Evolutionary conservation across 2,797 vertebrate species (phyloP).

Genomic region (Peromyscus melanophrys): DNA sequence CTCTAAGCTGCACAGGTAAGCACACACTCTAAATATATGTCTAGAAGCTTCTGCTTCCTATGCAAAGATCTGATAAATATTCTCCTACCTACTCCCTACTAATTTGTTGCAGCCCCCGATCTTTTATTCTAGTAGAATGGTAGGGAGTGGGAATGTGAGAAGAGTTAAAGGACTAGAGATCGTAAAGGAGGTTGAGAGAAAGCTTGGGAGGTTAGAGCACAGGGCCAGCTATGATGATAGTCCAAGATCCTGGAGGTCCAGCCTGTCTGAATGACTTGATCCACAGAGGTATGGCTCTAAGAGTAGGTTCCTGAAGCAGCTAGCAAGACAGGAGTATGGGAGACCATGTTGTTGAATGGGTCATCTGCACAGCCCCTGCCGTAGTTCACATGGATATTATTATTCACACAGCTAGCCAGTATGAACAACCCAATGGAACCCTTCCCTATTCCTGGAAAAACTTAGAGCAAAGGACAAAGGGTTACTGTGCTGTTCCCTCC

Average conservation of each 20-base stretch:
- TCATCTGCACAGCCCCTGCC: neutral
- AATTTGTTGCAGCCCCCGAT: neutral
- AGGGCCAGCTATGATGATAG: neutral
- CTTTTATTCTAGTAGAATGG: neutral
- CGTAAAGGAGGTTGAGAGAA: neutral
- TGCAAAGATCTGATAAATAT: slow-evolving; percentile 9
- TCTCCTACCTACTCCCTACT: neutral
- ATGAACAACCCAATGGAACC: slow-evolving; percentile 49
- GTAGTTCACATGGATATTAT: neutral
- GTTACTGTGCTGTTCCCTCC: slow-evolving; percentile 70
- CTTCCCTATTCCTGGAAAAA: slow-evolving; percentile 71
- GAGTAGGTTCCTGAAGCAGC: neutral
- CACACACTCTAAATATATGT: slow-evolving; percentile 15
- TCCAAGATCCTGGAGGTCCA: neutral
- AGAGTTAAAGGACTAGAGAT: neutral
- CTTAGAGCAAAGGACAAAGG: slow-evolving; percentile 78
- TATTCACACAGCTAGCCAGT: slow-evolving; percentile 4
- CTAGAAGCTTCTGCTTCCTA: slow-evolving; percentile 34
- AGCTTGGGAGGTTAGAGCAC: neutral
- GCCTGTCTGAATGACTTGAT: neutral
- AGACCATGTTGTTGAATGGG: neutral
- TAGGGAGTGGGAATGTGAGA: neutral
- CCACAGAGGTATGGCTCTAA: neutral
- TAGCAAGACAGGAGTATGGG: neutral
- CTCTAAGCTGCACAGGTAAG: neutral